Conservation (phyloP, 2,888 invertebrate species). For the Nymphalis c-album region DNA sequence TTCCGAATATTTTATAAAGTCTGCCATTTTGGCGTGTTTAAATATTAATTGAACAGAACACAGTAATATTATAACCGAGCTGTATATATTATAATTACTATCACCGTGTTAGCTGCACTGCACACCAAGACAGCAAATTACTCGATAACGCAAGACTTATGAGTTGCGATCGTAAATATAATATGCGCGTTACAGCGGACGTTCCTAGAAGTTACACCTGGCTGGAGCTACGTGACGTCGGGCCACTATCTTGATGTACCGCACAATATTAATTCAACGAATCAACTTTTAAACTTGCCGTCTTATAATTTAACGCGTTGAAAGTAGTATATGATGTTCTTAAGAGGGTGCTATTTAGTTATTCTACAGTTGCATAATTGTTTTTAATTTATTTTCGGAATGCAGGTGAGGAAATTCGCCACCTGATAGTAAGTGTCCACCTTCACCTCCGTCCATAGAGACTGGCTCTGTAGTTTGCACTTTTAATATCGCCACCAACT, state of each 20-base stretch:
- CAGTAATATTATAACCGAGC: conserved; percentile 3
- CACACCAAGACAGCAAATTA: conserved; percentile 25
- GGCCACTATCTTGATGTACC: conserved; percentile 18
- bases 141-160: conserved; percentile 28
- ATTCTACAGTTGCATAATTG: too few relatives aligned
- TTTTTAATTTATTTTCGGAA: too few relatives aligned
- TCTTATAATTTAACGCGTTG: background rate
- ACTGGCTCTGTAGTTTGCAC: too few relatives aligned
- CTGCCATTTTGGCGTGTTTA: too few relatives aligned
- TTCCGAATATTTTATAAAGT: too few relatives aligned
- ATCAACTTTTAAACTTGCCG: background rate
- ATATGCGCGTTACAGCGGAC: conserved; percentile 25
- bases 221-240: conserved; percentile 11
- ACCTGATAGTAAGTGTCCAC: too few relatives aligned
- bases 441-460: too few relatives aligned
- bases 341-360: too few relatives aligned
- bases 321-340: too few relatives aligned
- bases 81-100: conserved; percentile 9
- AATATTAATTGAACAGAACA: background rate
- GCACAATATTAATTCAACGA: conserved; percentile 15
- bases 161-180: conserved; percentile 23
- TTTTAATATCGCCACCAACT: too few relatives aligned
- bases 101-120: background rate
- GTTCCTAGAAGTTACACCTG: conserved; percentile 28
- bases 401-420: too few relatives aligned